Percentiles rank a stretch among this genome's conserved stretches.
These are phyloP conservation scores for Notarius lentiginosus DNA, from an alignment of 2,113 vertebrate genomes.

Conservation along the genomic window DNA sequence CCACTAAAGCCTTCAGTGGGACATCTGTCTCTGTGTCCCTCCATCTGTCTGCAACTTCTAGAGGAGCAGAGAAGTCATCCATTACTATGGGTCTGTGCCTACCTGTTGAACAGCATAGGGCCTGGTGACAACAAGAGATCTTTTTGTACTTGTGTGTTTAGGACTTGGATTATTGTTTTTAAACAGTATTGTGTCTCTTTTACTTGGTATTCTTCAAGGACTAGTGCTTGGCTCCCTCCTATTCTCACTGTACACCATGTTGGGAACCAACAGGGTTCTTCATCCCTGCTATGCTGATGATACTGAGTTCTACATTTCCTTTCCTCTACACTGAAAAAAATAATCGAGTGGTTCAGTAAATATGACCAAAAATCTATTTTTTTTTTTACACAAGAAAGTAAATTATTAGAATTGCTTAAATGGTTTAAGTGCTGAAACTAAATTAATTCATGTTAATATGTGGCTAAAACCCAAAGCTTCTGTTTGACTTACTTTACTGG, in stretches of 20 bases:
- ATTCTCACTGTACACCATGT: background rate
- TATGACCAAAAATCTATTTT: background rate
- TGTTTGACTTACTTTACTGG: background rate
- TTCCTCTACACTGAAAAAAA: background rate
- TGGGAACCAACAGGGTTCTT: background rate
- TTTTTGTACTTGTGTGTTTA: background rate
- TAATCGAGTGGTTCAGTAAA: background rate
- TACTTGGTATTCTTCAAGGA: background rate
- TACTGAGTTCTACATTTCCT: background rate
- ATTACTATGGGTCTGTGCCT: background rate
- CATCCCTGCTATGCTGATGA: background rate
- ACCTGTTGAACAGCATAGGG: background rate
- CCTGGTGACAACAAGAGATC: background rate
- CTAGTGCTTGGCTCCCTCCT: background rate
- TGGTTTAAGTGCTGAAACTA: background rate
- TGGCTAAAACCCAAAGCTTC: background rate
- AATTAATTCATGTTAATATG: background rate
- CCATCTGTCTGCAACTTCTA: constrained; percentile 29
- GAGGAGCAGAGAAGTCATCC: background rate
- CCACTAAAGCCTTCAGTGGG: background rate
- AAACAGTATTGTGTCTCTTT: background rate
- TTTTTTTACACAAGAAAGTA: background rate
- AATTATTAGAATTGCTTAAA: background rate
- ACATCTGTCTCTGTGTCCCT: constrained; percentile 15
- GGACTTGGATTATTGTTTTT: background rate